Evolutionary conservation across 2,888 invertebrate species (phyloP), one percentile per base, ranked within the genome.

Genomic region (Amitus sp.): DNA sequence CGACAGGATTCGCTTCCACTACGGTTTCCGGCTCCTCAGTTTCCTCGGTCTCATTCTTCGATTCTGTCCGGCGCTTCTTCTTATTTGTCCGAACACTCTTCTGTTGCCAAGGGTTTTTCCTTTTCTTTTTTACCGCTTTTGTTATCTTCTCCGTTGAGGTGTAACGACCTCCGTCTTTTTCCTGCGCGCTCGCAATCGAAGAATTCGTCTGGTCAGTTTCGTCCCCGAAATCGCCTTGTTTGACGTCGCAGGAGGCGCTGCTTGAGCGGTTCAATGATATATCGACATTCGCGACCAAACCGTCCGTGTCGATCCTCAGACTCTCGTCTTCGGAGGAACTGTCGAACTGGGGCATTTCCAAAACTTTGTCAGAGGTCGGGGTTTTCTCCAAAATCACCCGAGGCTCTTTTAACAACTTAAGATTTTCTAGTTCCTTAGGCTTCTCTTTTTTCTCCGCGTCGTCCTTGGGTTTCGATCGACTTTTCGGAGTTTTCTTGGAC

Each of bases 241-340:
- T 56, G 0, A 51, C 37, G 20, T 54, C 33, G 61, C 66, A 39
- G 46, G 49, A 28, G n/a, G n/a, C n/a, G n/a, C n/a, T n/a, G n/a
- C n/a, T n/a, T n/a, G n/a, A n/a, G n/a, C n/a, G 72, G 59, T 73
- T 77, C 19, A 76, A 57, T 2, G 79, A 77, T 7, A 74, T 77
- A 15, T 81, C 82, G 0, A 78, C 75, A 1, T 74, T 70, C 0
- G 74, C 74, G 0, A 75, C 68, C 13, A 77, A 58, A 17, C 77
- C 77, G 2, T 77, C 74, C 0, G 75, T 73, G 34, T 82, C 80
- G 18, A 77, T 74, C 6, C 72, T 73, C 13, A 77, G 76, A 59
- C 79, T 80, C 37, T 82, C 82, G 23, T 79, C 81, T 0, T 80
- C 81, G 0, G 80, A 81, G 20, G 74, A 76, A 30, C 78, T 77